Evolutionary conservation across 2,797 vertebrate genomes (phyloP), one percentile per base, ranked within the genome.

Genomic region (Pempheris klunzingeri): DNA sequence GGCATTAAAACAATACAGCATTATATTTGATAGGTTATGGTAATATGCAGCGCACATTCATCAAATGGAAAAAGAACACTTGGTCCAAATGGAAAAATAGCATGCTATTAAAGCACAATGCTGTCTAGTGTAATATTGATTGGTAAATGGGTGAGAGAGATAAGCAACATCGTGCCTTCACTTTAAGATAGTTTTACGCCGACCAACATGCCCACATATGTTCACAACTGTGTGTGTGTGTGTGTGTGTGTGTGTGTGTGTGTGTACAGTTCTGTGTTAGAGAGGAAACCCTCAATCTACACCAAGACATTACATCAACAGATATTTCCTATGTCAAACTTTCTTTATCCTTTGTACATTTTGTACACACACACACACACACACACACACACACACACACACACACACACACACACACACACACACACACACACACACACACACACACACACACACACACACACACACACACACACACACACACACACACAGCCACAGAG

Each of bases 1-100:
- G 83, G 85, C 71, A 88, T 87, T 89, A 78, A 81, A 87, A 87
- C 83, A 87, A 85, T 82, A 82, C 80, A 73, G 77, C 73, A 86
- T 85, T 85, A 74, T 65, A 74, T 84, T 77, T 82, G 77, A 87
- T 81, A 81, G 83, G 73, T 84, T 86, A 75, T 78, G 78, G 63
- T 83, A 84, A 88, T 77, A 75, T 59, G 66, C 63, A 64, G 38
- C 44, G 71, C 54, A 81, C 70, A 85, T 85, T 87, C 74, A 86
- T 82, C 83, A 82, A 77, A 87, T 36, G 78, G 68, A 76, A 85
- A 85, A 74, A 28, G 22, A 84, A 85, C 65, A 67, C 71, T 77
- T 36, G 63, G 79, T 66, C 75, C 77, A 89, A 90, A 87, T 88
- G 81, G 84, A 80, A 83, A 87, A 80, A 81, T 49, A 60, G 76